Percentiles rank a stretch among this genome's conserved stretches.
Evolutionary conservation across 2,113 vertebrate genomes (phyloP).

Genomic region (Serinus canaria): DNA sequence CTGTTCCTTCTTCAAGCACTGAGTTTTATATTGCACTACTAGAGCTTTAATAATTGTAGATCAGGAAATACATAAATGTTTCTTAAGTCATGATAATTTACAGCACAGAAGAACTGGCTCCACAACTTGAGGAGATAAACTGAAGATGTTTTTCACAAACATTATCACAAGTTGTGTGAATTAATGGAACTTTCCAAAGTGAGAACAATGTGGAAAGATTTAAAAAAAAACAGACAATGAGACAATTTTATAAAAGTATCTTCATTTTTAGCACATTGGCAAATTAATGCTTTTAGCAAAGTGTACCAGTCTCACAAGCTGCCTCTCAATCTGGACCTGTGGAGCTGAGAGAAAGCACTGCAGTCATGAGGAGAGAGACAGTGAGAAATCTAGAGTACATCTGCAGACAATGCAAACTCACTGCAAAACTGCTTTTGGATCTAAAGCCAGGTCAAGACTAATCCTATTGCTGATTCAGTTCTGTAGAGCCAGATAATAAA

Average conservation of each 20-base stretch:
- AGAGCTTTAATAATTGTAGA: not conserved
- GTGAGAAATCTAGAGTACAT: not conserved
- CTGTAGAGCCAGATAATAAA: not conserved
- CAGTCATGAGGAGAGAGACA: not conserved
- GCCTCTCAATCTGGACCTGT: conserved; percentile 60
- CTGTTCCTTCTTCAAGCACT: not conserved
- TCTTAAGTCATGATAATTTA: not conserved
- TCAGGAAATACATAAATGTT: not conserved
- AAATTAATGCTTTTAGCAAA: conserved; percentile 1
- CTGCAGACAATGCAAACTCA: not conserved
- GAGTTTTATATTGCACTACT: not conserved
- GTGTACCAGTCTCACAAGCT: conserved; percentile 27
- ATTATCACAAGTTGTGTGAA: not conserved
- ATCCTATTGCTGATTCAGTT: not conserved
- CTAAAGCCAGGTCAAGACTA: not conserved
- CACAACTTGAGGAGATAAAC: not conserved
- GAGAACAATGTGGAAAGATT: conserved; percentile 13
- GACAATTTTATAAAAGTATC: not conserved
- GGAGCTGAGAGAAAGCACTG: conserved; percentile 24
- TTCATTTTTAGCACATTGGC: conserved; percentile 5
- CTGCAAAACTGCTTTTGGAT: not conserved
- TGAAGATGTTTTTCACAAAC: not conserved
- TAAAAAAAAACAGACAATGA: conserved; percentile 26
- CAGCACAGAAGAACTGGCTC: not conserved
- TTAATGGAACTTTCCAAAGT: conserved; percentile 20